These are phyloP conservation scores for Macrobrachium rosenbergii DNA, from an alignment of 1,140 invertebrate genomes.

Conservation along the genomic window DNA sequence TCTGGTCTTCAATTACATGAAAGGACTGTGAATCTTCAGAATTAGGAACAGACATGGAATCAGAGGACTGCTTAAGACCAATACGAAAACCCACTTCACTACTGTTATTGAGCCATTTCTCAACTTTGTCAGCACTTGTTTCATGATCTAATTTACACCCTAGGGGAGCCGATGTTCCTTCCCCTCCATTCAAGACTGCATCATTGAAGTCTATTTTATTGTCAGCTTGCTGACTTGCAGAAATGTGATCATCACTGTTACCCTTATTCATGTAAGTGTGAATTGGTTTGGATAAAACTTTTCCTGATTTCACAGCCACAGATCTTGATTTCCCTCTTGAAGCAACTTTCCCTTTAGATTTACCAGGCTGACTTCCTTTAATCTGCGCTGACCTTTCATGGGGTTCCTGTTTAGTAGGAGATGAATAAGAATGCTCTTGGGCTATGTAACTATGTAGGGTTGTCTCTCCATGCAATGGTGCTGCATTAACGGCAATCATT, in stretches of 20 bases:
- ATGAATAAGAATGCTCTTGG: constrained; percentile 46
- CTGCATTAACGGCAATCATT: neutral
- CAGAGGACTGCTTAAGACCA: constrained; percentile 29
- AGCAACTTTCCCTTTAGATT: neutral
- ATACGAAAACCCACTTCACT: constrained; percentile 48
- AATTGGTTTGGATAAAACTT: neutral
- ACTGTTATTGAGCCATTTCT: constrained; percentile 44
- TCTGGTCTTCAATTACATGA: neutral
- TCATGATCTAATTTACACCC: constrained; percentile 32
- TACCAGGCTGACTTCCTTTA: neutral
- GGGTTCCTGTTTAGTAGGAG: constrained; percentile 48
- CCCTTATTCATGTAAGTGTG: neutral
- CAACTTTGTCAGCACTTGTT: constrained; percentile 38
- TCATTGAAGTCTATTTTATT: neutral
- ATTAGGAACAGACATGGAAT: neutral
- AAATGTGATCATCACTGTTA: constrained; percentile 12
- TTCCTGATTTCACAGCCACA: neutral
- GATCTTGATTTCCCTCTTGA: neutral
- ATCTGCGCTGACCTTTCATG: neutral
- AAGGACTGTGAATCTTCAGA: neutral
- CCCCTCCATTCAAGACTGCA: neutral
- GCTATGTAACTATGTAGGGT: constrained; percentile 15
- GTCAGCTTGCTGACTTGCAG: constrained; percentile 25
- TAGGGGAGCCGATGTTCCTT: neutral
- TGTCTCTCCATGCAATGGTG: neutral